Base-by-base conservation (phyloP, 1,140 invertebrate species). In the Sarcophaga peregrina region DNA sequence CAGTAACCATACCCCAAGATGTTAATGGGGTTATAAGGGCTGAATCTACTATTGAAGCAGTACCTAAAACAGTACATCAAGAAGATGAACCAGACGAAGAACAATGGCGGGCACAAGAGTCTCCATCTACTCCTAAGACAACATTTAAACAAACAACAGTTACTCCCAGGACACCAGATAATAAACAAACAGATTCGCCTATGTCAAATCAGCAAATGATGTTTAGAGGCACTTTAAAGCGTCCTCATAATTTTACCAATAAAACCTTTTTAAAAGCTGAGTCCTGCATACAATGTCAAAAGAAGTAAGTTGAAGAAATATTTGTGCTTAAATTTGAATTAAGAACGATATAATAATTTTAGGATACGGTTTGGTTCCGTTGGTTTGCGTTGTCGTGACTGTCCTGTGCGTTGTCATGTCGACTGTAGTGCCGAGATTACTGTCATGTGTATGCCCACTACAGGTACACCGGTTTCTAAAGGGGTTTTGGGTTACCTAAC, bases 261-360 rank as follows among this genome's bases (percentile, higher is more conserved):
- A 98, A 97, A 91, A 97, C 95, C 68, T 93, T 97, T 82, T 94
- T 98, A 82, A 95, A 95, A 89, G 93, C 95, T 47, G 97, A 98
- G 91, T 93, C 92, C 0, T 99, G 97, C 91, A 93, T 93, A n/a
- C 93, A 95, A 4, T 98, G 96, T 88, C 93, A 94, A 11, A 96
- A 96, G 90, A 93, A 93, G 95, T 95, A 89, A 89, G 83, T 45
- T 54, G 8, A 46, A 20, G 50, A 0, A 45, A 20, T 37, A 47
- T 73, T 72, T 9, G 4, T 37, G 25, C 1, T 37, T 37, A 37
- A 2, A 37, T 4, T 2, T 37, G 25, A 37, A 37, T 37, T 37
- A 37, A 37, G 4, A 37, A 37, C 25, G 25, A 37, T 37, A 37
- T 37, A 37, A 37, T 37, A 1, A 37, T 37, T 91, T 3, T 62